Conservation (phyloP, 2,113 vertebrate species). For the Mirounga angustirostris region DNA sequence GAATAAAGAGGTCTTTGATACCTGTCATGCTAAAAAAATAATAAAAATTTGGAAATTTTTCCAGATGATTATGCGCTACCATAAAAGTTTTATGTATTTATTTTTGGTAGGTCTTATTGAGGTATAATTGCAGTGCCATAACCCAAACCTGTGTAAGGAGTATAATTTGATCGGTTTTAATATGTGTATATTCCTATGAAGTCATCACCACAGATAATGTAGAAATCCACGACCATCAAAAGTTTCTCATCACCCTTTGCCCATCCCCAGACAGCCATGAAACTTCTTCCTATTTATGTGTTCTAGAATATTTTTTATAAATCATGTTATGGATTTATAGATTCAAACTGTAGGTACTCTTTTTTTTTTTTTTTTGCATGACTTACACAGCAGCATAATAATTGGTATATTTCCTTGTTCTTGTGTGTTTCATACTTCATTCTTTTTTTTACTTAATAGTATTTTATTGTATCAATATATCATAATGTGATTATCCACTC, state of each 20-base stretch:
- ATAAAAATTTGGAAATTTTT: not conserved
- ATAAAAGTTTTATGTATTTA: not conserved
- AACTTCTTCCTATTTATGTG: not conserved
- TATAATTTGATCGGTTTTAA: not conserved
- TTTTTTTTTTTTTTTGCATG: not conserved
- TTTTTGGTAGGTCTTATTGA: not conserved
- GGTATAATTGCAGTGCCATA: not conserved
- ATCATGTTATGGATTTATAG: not conserved
- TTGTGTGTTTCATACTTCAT: not conserved
- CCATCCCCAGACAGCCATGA: not conserved
- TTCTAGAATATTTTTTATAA: not conserved
- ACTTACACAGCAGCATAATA: not conserved
- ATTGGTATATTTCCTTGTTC: not conserved
- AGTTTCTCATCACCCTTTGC: not conserved
- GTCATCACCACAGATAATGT: not conserved
- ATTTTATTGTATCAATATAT: not conserved
- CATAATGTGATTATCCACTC: not conserved
- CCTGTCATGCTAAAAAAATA: not conserved
- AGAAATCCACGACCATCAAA: not conserved
- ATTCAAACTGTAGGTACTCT: not conserved
- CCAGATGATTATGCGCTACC: not conserved
- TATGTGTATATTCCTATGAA: not conserved
- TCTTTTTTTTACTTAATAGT: not conserved
- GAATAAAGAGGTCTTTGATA: not conserved
- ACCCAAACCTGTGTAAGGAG: not conserved